Percentiles rank a stretch among this genome's conserved stretches.
Evolutionary conservation across 2,113 vertebrate species (phyloP).

Genomic region (Nanorana parkeri): DNA sequence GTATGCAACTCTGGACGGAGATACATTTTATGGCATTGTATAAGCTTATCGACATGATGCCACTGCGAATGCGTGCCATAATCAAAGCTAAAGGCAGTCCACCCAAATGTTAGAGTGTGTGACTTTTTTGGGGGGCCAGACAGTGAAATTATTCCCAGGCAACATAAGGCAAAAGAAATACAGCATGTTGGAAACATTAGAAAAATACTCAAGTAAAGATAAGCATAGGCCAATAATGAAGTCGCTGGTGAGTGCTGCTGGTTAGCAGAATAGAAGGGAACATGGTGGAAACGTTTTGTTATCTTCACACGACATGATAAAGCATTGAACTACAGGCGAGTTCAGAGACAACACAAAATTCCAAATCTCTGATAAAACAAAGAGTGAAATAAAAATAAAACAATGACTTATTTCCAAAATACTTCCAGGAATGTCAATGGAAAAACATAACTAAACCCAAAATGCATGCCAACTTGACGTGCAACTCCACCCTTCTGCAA

Average conservation of each 20-base stretch:
- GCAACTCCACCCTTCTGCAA: no score
- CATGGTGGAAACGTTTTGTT: background rate
- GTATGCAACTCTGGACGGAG: no score
- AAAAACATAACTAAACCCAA: constrained; percentile 28
- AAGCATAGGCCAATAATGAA: background rate
- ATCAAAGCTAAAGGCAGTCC: no score
- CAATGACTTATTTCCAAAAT: background rate
- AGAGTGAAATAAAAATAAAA: background rate
- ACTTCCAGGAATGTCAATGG: background rate
- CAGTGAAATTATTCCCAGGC: no score
- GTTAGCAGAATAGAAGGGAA: background rate
- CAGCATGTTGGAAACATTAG: background rate
- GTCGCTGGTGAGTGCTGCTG: background rate
- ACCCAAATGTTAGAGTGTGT: no score
- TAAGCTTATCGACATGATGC: no score
- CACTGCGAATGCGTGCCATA: no score
- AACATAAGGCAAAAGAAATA: no score
- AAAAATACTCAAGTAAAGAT: background rate
- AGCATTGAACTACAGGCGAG: background rate
- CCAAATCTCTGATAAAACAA: background rate
- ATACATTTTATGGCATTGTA: no score
- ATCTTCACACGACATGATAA: background rate
- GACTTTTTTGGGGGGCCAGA: no score
- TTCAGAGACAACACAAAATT: background rate
- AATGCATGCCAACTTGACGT: background rate